These are phyloP conservation scores for Aspidiotus destructor DNA, from an alignment of 2,888 invertebrate species.

Conservation along the genomic window DNA sequence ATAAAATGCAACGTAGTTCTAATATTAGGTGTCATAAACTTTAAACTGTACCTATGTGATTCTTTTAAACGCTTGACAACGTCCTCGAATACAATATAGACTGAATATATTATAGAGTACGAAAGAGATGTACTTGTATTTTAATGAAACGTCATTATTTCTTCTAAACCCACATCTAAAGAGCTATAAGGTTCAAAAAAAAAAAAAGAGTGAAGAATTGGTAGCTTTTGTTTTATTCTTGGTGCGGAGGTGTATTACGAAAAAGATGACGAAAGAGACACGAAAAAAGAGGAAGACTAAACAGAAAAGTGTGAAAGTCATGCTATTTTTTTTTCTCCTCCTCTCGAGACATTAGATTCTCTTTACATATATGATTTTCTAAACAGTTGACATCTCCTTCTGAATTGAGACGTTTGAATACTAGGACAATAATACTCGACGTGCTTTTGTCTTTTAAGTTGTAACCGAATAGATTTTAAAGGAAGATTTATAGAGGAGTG, in stretches of 20 bases:
- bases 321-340: not conserved
- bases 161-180: slow-evolving; percentile 5
- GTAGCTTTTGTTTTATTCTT: not conserved
- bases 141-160: slow-evolving; percentile 30
- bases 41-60: too few relatives aligned
- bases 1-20: too few relatives aligned
- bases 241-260: not conserved
- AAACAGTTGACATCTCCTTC: slow-evolving; percentile 25
- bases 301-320: slow-evolving; percentile 4
- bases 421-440: not conserved
- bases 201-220: not conserved
- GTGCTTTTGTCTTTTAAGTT: slow-evolving; percentile 5
- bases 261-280: not conserved
- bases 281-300: not conserved
- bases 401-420: slow-evolving; percentile 31
- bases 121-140: slow-evolving; percentile 11
- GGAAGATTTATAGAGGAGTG: not conserved
- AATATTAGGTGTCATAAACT: too few relatives aligned
- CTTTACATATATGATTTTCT: not conserved
- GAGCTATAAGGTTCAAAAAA: not conserved
- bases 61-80: not conserved
- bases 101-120: too few relatives aligned
- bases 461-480: not conserved
- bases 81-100: slow-evolving; percentile 10
- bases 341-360: not conserved